Base-by-base conservation (phyloP, 2,888 invertebrate genomes). In the Halictus quadricinctus region DNA sequence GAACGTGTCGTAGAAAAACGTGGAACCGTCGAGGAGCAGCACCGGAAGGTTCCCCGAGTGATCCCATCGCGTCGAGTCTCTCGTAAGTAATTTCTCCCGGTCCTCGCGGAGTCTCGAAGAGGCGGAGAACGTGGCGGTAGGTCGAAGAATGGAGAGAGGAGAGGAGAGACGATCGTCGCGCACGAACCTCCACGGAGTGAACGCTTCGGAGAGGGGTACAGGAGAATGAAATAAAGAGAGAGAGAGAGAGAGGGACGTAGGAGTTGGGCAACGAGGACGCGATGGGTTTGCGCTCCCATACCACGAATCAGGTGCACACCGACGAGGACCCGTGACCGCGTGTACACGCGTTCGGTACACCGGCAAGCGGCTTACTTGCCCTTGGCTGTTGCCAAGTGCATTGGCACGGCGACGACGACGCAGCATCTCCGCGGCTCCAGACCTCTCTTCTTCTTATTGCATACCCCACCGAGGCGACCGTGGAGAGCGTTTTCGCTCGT, bases 321-420 rank as follows among this genome's bases (percentile, higher is more conserved):
- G 74, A 84, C 66, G 76, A 21, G 79, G 79, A 50, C 74, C 74
- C 80, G 69, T 79, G 88, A 80, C 74, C 72, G 54, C 81, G 74
- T 69, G 84, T 88, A 88, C 83, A 48, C 80, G 74, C 74, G 77
- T 60, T 83, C 75, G 72, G 74, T 76, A 82, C 74, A 50, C 77
- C 43, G 72, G 70, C 58, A 84, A 84, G 89, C 76, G 82, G 83
- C 83, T 80, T 84, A 85, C 85, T 88, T 91, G 92, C 91, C 93
- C 92, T 93, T 93, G 93, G 91, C 91, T 92, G 92, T 93, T 93
- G 91, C 92, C 89, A 92, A 93, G 93, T 92, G 93, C 93, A 93
- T 91, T 92, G 91, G 90, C 92, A 92, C 87, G 88, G 75, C 77
- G 72, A 74, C 76, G 76, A 64, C 84, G 86, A 84, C 87, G 90